Percentiles rank a stretch among this genome's conserved stretches.
Conservation (phyloP, 2,113 vertebrate species). For the Athene noctua region DNA sequence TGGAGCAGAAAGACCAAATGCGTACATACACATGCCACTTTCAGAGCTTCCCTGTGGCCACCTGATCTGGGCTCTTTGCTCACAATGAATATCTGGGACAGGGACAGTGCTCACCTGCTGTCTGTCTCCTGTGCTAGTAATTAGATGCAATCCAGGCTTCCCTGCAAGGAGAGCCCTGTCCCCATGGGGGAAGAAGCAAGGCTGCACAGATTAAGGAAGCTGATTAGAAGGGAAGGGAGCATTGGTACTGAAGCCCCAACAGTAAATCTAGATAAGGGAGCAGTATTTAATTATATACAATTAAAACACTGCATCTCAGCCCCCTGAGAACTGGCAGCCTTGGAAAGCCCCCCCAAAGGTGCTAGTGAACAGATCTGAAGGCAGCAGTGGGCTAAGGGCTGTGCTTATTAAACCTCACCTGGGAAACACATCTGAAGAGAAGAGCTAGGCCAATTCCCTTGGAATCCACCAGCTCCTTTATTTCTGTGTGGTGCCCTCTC, state of each 20-base stretch:
- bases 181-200: constrained; percentile 4
- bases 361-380: neutral
- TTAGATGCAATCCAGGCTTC: constrained; percentile 24
- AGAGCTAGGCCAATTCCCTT: neutral
- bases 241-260: constrained; percentile 12
- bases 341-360: constrained; percentile 8
- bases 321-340: neutral
- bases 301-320: constrained; percentile 26
- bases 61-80: neutral
- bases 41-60: neutral
- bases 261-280: constrained; percentile 58
- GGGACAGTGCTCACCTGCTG: neutral
- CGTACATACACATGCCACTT: neutral
- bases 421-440: neutral
- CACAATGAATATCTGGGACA: neutral
- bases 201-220: constrained; percentile 50
- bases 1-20: neutral
- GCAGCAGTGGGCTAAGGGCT: neutral
- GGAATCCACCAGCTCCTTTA: neutral
- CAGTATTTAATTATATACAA: constrained; percentile 64
- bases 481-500: neutral
- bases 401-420: neutral
- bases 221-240: constrained; percentile 56
- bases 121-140: constrained; percentile 34
- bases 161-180: constrained; percentile 9